Evolutionary conservation across 2,888 invertebrate genomes (phyloP).

Genomic region (Meta bourneti): DNA sequence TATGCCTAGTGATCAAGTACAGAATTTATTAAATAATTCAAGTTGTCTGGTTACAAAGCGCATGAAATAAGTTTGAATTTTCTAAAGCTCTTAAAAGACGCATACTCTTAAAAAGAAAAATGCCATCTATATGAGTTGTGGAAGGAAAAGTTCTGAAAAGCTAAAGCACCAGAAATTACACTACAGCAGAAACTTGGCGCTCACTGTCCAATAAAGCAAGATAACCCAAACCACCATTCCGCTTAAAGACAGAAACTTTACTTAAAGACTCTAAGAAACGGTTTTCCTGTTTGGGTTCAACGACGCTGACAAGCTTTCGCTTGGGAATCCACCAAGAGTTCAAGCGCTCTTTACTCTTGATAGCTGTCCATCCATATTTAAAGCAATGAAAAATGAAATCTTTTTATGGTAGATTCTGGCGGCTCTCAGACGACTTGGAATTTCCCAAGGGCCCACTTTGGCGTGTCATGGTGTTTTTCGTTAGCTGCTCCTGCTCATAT

Average conservation of each 20-base stretch:
- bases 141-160: too few species aligned
- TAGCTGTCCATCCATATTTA: slow-evolving; percentile 66
- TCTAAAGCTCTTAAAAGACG: too few species aligned
- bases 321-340: slow-evolving; percentile 41
- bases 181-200: too few species aligned
- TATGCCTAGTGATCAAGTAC: too few species aligned
- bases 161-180: too few species aligned
- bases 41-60: too few species aligned
- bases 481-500: slow-evolving; percentile 44
- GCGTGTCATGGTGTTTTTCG: slow-evolving; percentile 56
- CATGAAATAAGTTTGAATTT: too few species aligned
- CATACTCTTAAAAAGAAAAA: too few species aligned
- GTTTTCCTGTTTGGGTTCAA: slow-evolving; percentile 1
- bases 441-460: slow-evolving; percentile 67
- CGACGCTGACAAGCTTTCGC: slow-evolving; percentile 55
- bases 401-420: slow-evolving; percentile 18
- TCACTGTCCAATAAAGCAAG: too few species aligned
- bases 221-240: neutral
- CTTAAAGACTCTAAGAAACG: neutral
- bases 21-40: too few species aligned
- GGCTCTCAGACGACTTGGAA: neutral
- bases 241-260: slow-evolving; percentile 12
- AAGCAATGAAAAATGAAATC: slow-evolving; percentile 73
- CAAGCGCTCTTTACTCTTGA: slow-evolving; percentile 56
- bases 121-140: too few species aligned